These are phyloP conservation scores for Dryobates pubescens DNA, from an alignment of 2,797 vertebrate genomes.

Conservation along the genomic window DNA sequence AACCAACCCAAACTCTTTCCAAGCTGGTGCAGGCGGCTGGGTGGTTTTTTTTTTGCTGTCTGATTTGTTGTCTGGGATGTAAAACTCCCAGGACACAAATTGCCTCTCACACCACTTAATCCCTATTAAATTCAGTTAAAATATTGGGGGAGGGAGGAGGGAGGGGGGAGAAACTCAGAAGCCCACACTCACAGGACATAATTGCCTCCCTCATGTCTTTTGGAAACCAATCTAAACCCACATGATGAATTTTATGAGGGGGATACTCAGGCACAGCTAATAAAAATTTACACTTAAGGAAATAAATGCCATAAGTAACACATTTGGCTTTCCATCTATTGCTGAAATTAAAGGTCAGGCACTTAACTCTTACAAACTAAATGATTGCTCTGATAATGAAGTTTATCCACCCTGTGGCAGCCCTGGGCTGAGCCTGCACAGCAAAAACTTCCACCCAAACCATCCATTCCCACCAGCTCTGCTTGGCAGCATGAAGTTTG, in stretches of 20 bases:
- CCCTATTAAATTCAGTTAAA: background rate
- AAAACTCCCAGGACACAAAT: background rate
- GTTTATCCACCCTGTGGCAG: background rate
- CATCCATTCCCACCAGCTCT: background rate
- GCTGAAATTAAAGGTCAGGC: background rate
- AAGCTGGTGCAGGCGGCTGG: accelerated
- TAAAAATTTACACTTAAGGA: background rate
- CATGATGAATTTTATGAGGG: background rate
- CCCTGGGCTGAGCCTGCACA: background rate
- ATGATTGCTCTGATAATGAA: background rate
- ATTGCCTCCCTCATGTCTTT: background rate
- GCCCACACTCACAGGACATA: background rate
- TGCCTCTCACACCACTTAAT: background rate
- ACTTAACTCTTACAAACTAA: background rate
- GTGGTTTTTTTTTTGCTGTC: accelerated
- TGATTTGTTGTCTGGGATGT: accelerated
- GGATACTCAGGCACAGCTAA: background rate
- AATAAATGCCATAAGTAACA: background rate
- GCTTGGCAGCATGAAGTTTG: accelerated
- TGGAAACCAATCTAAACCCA: background rate
- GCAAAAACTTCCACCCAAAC: background rate
- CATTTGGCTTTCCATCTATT: background rate
- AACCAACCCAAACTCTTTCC: background rate
- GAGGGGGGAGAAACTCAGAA: accelerated
- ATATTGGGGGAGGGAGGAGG: background rate